phyloP scores from a whole-genome alignment of 2,113 vertebrate species.

The Empidonax alnorum region DNA sequence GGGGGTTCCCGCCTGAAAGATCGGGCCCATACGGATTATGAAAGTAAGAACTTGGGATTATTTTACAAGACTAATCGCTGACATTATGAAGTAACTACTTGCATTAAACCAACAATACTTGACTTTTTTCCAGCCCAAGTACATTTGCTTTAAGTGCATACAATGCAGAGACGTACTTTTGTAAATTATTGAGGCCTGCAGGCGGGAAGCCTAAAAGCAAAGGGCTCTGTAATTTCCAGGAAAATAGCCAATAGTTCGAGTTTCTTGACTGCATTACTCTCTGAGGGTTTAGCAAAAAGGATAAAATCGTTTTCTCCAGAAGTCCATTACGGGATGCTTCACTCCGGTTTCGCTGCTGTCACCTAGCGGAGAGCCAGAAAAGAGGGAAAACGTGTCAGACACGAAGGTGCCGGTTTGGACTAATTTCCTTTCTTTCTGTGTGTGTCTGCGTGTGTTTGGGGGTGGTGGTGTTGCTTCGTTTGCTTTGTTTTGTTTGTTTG shows the following conservation, averaged over 20 bases:
- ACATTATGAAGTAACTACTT: constrained; percentile 4
- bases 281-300: not conserved
- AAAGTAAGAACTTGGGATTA: not conserved
- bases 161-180: not conserved
- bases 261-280: constrained; percentile 7
- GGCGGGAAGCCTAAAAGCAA: constrained; percentile 45
- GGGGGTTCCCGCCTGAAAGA: not conserved
- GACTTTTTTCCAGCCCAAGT: not conserved
- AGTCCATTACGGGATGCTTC: not conserved
- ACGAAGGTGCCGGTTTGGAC: rapidly evolving
- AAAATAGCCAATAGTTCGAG: constrained; percentile 29
- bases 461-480: no score
- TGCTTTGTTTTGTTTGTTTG: no score
- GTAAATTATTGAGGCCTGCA: constrained; percentile 43
- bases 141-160: constrained; percentile 6
- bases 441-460: no score
- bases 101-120: constrained; percentile 1
- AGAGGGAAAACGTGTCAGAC: not conserved
- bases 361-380: not conserved
- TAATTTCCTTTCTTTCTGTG: rapidly evolving
- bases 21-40: not conserved
- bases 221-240: constrained; percentile 56
- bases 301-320: not conserved
- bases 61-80: not conserved
- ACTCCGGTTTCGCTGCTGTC: not conserved